Base-by-base conservation (phyloP, 2,797 vertebrate genomes). In the Notoglanidium macrostoma region DNA sequence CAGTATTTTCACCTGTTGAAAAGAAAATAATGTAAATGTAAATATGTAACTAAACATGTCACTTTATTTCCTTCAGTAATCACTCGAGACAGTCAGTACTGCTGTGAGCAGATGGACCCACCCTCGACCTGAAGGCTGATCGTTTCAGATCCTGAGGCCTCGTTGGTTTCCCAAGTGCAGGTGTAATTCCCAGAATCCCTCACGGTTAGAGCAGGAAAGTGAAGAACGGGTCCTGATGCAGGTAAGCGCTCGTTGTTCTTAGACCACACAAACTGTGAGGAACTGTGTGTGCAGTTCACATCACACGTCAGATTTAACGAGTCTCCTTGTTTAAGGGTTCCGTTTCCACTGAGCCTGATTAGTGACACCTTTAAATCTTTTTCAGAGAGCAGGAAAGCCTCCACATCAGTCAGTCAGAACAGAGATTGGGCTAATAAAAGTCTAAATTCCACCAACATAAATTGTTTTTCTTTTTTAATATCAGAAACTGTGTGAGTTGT, bases 281-380 rank as follows among this genome's bases (percentile, higher is more conserved):
- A 79, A 54, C 8, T 79, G n/a, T 73, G 19, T 73, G 70, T 49
- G 44, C 44, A 90, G 59, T 68, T 14, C 15, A 81, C 76, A 29
- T 21, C 61, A 46, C 89, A 90, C 21, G 67, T 86, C 81, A 89
- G 44, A 74, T 54, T 76, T 46, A 88, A 61, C 32, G 84, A 86
- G 70, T 72, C 70, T 72, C 70, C 70, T 21, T 44, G 40, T 51
- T 59, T 70, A 44, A 82, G 32, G 51, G n/a, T 68, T 61, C 74
- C 85, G 83, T 77, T 83, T 70, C 21, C 76, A 73, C 54, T 67
- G 1, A 40, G 57, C 1, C 68, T 63, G 59, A 5, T 68, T 78
- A 84, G 51, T 49, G 84, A 87, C 59, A 89, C 40, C 65, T 49
- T 59, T 68, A 90, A 80, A 70, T 65, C 82, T 88, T 55, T 80